Base-by-base conservation (phyloP, 1,140 invertebrate species). In the Hyphantria cunea region DNA sequence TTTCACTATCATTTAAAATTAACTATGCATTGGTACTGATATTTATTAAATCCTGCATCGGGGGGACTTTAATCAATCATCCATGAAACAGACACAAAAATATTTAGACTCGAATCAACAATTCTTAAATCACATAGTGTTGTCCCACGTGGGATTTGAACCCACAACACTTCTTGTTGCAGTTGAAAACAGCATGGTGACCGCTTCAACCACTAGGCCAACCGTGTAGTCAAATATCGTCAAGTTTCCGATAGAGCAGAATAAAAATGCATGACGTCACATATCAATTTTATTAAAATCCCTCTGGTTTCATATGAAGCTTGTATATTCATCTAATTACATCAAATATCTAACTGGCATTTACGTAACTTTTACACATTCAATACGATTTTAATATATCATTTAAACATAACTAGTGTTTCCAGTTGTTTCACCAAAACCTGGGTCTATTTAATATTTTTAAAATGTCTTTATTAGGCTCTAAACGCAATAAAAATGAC, bases 211-310 rank as follows among this genome's bases (percentile, higher is more conserved):
- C 17, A 25, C 17, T 25, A 25, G 17, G 17, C 17, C 17, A 25
- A 25, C n/a, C n/a, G n/a, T n/a, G n/a, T n/a, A n/a, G n/a, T n/a
- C n/a, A n/a, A n/a, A n/a, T n/a, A n/a, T n/a, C n/a, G n/a, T n/a
- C n/a, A n/a, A n/a, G n/a, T n/a, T 25, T 25, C 17, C 5, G 5
- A 1, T 25, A 25, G 5, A 25, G 17, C 2, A 25, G 5, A 65
- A 76, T 79, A 58, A 51, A 67, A 74, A 72, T 50, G 55, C 34
- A 63, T 68, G 39, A 56, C 49, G 62, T 84, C 75, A 81, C 81
- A 84, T 84, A 82, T 80, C 74, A 85, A 84, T 86, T 89, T 86
- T 89, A 89, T 89, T 89, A 89, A 85, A 89, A 86, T 76, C 71
- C 77, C 63, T 78, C 48, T 84, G 81, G 53, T 84, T 73, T 82